These are phyloP conservation scores for Potamilus streckersoni DNA, from an alignment of 1,140 invertebrate genomes.

Conservation along the genomic window DNA sequence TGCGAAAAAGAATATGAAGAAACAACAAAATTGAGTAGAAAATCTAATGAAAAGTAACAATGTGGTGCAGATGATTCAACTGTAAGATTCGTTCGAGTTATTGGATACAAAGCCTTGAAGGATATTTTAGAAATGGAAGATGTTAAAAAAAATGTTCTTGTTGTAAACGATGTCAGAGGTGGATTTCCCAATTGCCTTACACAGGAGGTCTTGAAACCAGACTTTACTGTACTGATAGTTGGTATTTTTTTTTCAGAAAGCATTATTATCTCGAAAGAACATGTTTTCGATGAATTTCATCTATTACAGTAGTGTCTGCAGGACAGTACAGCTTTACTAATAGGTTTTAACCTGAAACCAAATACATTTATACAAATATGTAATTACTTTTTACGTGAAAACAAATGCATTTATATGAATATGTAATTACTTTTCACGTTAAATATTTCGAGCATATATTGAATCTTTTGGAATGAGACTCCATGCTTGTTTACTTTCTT, in stretches of 20 bases:
- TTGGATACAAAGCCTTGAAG: too few relatives aligned
- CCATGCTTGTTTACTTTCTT: slow-evolving; percentile 36
- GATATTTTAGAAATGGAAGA: background rate
- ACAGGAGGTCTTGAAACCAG: too few relatives aligned
- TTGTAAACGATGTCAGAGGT: slow-evolving; percentile 12
- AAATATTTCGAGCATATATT: slow-evolving; percentile 27
- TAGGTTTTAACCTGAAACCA: too few relatives aligned
- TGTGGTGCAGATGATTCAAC: background rate
- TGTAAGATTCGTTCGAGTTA: too few relatives aligned
- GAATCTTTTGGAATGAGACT: slow-evolving; percentile 34
- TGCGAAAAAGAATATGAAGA: slow-evolving; percentile 6
- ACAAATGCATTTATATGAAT: too few relatives aligned
- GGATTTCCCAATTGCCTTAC: slow-evolving; percentile 14
- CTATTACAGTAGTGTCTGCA: background rate
- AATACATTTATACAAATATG: too few relatives aligned
- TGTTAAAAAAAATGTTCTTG: slow-evolving; percentile 13
- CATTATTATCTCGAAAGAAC: too few relatives aligned
- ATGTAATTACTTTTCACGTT: background rate
- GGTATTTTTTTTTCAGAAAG: too few relatives aligned
- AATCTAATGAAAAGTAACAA: slow-evolving; percentile 17
- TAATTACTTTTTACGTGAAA: too few relatives aligned
- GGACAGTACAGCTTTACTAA: too few relatives aligned
- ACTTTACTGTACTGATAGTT: too few relatives aligned
- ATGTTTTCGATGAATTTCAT: slow-evolving; percentile 1
- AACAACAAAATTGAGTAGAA: slow-evolving; percentile 8